Evolutionary conservation across 2,888 invertebrate species (phyloP), one percentile per base, ranked within the genome.

Genomic region (Opisthograptis luteolata): DNA sequence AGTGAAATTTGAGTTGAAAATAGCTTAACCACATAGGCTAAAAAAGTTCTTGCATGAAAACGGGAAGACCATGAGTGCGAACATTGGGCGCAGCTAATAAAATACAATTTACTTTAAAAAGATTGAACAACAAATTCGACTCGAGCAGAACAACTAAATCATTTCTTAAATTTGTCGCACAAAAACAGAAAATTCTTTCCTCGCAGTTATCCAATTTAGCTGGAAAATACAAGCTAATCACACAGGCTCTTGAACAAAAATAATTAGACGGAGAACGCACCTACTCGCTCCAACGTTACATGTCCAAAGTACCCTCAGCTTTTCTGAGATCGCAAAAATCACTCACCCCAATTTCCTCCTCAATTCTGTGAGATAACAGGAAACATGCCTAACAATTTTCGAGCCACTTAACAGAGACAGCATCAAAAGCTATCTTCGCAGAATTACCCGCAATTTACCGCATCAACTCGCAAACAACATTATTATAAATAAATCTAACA

Each of bases 241-340:
- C 13, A 42, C 27, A 49, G 36, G 17, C 31, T 49, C 31, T 31
- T 31, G 48, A 37, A 31, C 37, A 42, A 41, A 42, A 37, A 42
- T 49, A 49, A 49, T 49, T 35, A 47, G 12, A 14, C 35, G 42
- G 42, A 48, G 41, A 17, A 31, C 17, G 17, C 5, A n/a, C n/a
- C n/a, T n/a, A n/a, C 17, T 17, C 9, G 7, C 7, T 5, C 12
- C 15, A 32, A 40, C 32, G 17, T 31, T 8, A 34, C 9, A 10
- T 28, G n/a, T 12, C 28, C 43, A 22, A 34, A 34, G 43, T 4
- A 34, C 28, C 37, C 12, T 30, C 36, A 17, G 15, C 42, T 39
- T 43, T 27, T 30, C 10, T 15, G 12, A 17, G n/a, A 27, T 20
- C 17, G 5, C 12, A 34, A 31, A 32, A 36, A 40, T 28, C 13